These are phyloP conservation scores for Zele albiditarsus DNA, from an alignment of 2,888 invertebrate genomes.

Conservation along the genomic window DNA sequence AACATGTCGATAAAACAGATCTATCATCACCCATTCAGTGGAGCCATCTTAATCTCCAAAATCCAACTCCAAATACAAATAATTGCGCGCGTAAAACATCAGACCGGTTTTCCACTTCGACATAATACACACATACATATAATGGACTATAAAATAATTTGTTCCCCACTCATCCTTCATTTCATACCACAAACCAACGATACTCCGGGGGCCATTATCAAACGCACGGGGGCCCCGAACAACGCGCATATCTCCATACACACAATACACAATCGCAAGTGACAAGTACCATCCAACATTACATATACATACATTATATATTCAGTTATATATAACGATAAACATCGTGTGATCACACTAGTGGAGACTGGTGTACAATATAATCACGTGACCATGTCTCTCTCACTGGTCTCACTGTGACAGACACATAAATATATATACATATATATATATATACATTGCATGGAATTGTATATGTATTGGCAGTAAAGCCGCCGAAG, in stretches of 20 bases:
- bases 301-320: background rate
- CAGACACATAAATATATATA: background rate
- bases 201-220: constrained; percentile 3
- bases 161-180: constrained; percentile 1
- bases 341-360: constrained; percentile 4
- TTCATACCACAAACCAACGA: background rate
- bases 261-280: background rate
- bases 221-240: background rate
- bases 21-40: background rate
- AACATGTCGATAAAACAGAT: background rate
- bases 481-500: constrained; percentile 39
- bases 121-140: background rate
- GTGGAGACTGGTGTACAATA: constrained; percentile 19
- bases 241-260: background rate
- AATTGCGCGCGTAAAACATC: constrained; percentile 11
- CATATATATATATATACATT: too few species aligned
- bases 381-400: constrained; percentile 53
- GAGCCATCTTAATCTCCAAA: background rate
- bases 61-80: background rate
- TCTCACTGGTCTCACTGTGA: constrained; percentile 30
- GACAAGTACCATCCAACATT: background rate
- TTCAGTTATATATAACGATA: constrained; percentile 1
- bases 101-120: constrained; percentile 24
- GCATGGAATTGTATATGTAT: constrained; percentile 23
- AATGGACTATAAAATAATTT: constrained; percentile 12